Base-by-base conservation (phyloP, 2,888 invertebrate genomes). In the Cheiracanthium punctorium region DNA sequence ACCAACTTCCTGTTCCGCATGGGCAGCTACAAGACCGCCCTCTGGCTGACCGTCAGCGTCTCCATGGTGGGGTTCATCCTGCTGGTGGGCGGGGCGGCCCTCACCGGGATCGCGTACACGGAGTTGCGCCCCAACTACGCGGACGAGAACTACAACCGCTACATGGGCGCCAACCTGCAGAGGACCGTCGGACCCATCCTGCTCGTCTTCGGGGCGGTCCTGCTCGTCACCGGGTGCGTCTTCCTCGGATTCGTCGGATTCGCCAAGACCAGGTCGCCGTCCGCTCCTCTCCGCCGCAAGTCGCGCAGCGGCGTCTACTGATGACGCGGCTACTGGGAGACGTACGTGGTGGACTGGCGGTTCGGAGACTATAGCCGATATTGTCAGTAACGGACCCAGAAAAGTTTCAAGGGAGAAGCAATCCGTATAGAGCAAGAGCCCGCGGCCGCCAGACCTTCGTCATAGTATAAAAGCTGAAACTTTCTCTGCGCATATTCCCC, bases 81-180 rank as follows among this genome's bases (percentile, higher is more conserved):
- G 2, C 77, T 90, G 43, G 76, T 90, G 2, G 88, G 87, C 10
- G 90, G 90, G 0, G 89, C 89, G 0, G 87, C 88, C 14, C 43
- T 90, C 14, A 88, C 89, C 12, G 89, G 89, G 17, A 76, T 90
- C 10, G 88, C 89, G 28, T 90, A 88, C 76, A 90, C 90, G 0
- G 89, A 90, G 70, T 80, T 90, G 10, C 85, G 89, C 12, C 90
- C 90, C 64, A 88, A 89, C 58, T 89, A 80, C 28, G 90, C 89
- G 17, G 89, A 88, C 43, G 86, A 87, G 17, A 89, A 89, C 70
- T 90, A 89, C 72, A 85, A 85, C 89, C 73, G 90, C 48, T 90
- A 89, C 82, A 82, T 89, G 70, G 90, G 90, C 8, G 87, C 90
- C 0, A 88, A 89, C 77, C 76, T 89, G 12, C 82, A 87, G 67